Conservation (phyloP, 2,113 vertebrate genomes). For the Choloepus hoffmanni region DNA sequence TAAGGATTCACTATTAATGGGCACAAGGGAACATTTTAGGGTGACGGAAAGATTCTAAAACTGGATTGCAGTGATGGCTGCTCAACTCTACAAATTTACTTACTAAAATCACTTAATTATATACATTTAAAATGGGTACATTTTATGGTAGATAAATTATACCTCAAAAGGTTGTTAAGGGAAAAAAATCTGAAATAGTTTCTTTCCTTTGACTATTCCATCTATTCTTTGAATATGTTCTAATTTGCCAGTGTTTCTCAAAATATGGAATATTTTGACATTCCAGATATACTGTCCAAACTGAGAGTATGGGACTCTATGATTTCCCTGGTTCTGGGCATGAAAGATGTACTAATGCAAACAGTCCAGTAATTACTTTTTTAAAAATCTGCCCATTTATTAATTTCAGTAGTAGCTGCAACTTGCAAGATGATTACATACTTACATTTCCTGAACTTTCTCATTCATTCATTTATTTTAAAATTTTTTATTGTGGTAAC, state of each 20-base stretch:
- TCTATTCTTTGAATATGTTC: background rate
- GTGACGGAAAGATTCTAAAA: background rate
- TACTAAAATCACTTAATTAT: background rate
- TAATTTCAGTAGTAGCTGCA: background rate
- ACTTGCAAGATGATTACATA: background rate
- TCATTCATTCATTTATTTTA: background rate
- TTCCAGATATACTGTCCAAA: background rate
- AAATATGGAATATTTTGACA: background rate
- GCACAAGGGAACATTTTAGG: background rate
- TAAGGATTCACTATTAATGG: background rate
- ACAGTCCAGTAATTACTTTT: background rate
- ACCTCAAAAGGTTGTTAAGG: background rate
- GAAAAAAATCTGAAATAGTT: background rate
- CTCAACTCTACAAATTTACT: background rate
- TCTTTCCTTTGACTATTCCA: background rate
- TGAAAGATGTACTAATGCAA: background rate
- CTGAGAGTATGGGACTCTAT: background rate
- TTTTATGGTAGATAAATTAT: background rate
- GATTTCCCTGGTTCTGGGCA: background rate
- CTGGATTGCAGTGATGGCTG: background rate
- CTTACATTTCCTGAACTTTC: background rate
- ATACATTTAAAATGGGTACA: background rate
- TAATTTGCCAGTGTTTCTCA: background rate
- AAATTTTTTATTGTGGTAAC: background rate
- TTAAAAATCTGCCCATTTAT: background rate